Base-by-base conservation (phyloP, 2,888 invertebrate species). In the Chirona hameri region DNA sequence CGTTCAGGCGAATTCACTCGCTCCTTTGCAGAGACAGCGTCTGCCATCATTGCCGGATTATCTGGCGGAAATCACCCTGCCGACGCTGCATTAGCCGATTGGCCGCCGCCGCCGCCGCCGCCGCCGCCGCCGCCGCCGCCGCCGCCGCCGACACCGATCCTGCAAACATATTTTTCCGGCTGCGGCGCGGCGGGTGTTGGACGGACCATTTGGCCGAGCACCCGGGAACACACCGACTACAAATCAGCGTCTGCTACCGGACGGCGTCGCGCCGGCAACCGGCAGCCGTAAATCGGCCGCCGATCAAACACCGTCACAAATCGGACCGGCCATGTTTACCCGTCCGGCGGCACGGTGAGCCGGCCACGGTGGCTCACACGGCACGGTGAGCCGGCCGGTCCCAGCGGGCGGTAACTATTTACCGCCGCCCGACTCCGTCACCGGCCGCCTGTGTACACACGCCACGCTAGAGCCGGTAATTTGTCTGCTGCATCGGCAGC, bases 81-180 rank as follows among this genome's bases (percentile, higher is more conserved):
- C n/a, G 65, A n/a, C 65, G 65, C 27, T 65, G n/a, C 65, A 65
- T 65, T 65, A 65, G 65, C 65, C n/a, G 65, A 65, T 65, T 65
- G 65, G n/a, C 65, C 27, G 65, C n/a, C n/a, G 65, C 65, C 65
- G 65, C 10, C 65, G 65, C 65, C 52, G n/a, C 65, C 65, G 65
- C 7, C n/a, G 27, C 65, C 52, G 65, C 10, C 65, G 65, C n/a
- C 24, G 65, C 65, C 24, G 24, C 1, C 57, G 15, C 57, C n/a
- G n/a, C n/a, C n/a, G n/a, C n/a, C n/a, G n/a, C n/a, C n/a, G n/a
- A n/a, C n/a, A n/a, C n/a, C 57, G 57, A 18, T 24, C 21, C 21
- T 57, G 57, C 57, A 57, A 65, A n/a, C 65, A 65, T 65, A 65
- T 65, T 65, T 65, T 65, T 65, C 65, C n/a, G 65, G 3, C n/a